Evolutionary conservation across 2,797 vertebrate genomes (phyloP).

Genomic region (Gymnopithys bicolor): DNA sequence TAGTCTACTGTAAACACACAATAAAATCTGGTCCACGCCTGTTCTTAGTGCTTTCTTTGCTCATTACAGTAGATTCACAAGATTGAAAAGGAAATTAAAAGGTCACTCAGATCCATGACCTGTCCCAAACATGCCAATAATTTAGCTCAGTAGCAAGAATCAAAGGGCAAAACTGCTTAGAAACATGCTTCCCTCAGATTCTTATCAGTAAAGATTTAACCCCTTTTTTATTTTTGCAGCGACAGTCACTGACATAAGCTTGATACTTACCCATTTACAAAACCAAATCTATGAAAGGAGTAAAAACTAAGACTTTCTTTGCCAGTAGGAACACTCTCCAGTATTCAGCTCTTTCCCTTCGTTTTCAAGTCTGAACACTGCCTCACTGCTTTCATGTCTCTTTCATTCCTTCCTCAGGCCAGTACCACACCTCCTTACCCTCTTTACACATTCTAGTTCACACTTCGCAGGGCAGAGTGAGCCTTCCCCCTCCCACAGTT

Average conservation of each 20-base stretch:
- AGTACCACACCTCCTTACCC: neutral
- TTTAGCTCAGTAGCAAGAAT: neutral
- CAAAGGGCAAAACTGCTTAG: neutral
- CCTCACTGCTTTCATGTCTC: neutral
- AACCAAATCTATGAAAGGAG: neutral
- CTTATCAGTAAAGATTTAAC: neutral
- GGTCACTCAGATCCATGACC: neutral
- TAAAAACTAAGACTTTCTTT: neutral
- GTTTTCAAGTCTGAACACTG: neutral
- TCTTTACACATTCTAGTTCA: neutral
- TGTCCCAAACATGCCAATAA: conserved; percentile 1
- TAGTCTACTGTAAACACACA: neutral
- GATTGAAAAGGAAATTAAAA: conserved; percentile 31
- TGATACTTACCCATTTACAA: neutral
- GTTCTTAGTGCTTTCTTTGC: conserved; percentile 41
- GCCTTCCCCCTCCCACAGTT: neutral
- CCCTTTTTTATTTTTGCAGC: neutral
- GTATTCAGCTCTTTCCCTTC: neutral
- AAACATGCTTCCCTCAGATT: neutral
- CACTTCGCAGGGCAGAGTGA: accelerated
- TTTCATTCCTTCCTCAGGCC: neutral
- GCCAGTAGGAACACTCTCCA: neutral
- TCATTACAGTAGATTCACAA: neutral
- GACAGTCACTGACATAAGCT: neutral
- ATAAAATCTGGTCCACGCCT: neutral